These are phyloP conservation scores for Girardia tigrina DNA, from an alignment of 2,888 invertebrate species.

Conservation along the genomic window DNA sequence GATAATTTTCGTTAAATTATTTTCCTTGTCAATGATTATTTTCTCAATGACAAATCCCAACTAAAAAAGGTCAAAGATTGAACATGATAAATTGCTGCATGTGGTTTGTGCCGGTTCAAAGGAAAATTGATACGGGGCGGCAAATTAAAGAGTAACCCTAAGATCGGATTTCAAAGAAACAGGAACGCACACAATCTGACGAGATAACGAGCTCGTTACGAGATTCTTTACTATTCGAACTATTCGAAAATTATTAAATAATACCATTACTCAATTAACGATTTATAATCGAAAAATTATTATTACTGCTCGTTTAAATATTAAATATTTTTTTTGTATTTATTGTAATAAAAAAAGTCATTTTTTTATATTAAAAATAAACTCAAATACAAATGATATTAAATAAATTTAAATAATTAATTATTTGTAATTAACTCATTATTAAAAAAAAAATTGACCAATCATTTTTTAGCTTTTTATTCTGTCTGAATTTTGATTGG, in stretches of 20 bases:
- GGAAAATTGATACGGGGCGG: neutral
- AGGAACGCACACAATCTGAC: neutral
- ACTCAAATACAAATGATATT: neutral
- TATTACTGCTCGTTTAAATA: neutral
- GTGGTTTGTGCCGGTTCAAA: neutral
- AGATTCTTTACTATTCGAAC: neutral
- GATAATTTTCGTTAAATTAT: too few species aligned
- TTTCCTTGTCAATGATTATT: too few species aligned
- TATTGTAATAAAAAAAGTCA: too few species aligned
- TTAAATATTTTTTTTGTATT: neutral
- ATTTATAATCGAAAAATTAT: neutral
- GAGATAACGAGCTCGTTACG: constrained; percentile 10
- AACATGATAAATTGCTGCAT: constrained; percentile 10
- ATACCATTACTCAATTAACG: neutral
- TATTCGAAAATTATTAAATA: constrained; percentile 19
- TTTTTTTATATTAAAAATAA: too few species aligned
- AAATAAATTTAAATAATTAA: neutral
- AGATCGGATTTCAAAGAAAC: neutral
- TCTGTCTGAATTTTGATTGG: neutral
- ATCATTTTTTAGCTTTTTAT: neutral
- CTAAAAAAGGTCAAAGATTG: neutral
- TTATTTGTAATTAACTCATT: neutral
- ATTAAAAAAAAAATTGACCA: neutral
- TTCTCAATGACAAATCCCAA: neutral
- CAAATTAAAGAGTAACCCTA: neutral